Percentiles rank a stretch among this genome's conserved stretches.
Evolutionary conservation across 2,113 vertebrate species (phyloP).

Genomic region (Rhea americana): DNA sequence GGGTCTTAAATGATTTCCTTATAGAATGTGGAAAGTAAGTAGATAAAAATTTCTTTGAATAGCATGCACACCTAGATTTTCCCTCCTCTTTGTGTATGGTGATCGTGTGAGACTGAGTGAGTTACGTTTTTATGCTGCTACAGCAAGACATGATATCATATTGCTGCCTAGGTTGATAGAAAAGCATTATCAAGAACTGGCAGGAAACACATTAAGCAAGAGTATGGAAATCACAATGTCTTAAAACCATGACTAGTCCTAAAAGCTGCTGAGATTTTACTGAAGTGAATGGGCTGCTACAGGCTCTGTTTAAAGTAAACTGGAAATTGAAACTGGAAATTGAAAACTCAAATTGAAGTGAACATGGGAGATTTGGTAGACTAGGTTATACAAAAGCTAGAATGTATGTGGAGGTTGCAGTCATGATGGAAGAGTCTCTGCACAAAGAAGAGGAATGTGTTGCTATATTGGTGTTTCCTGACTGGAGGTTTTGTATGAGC

Average conservation of each 20-base stretch:
- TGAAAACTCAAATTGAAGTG: background rate
- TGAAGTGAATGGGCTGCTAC: background rate
- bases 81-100: background rate
- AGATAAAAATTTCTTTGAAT: background rate
- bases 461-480: slow-evolving; percentile 28
- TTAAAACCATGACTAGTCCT: background rate
- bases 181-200: background rate
- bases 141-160: background rate
- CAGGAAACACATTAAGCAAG: background rate
- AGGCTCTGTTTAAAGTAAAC: background rate
- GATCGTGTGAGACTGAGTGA: background rate
- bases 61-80: background rate
- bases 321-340: background rate
- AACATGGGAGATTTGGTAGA: background rate
- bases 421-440: slow-evolving; percentile 16
- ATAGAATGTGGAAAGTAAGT: background rate
- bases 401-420: background rate
- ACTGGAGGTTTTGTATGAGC: background rate
- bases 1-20: background rate
- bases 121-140: background rate
- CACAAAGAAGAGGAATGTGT: background rate
- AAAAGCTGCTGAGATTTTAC: background rate
- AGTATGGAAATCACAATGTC: background rate
- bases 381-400: slow-evolving; percentile 11
- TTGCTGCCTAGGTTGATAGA: background rate